Conservation (phyloP, 2,888 invertebrate species). For the Chloroclysta siterata region DNA sequence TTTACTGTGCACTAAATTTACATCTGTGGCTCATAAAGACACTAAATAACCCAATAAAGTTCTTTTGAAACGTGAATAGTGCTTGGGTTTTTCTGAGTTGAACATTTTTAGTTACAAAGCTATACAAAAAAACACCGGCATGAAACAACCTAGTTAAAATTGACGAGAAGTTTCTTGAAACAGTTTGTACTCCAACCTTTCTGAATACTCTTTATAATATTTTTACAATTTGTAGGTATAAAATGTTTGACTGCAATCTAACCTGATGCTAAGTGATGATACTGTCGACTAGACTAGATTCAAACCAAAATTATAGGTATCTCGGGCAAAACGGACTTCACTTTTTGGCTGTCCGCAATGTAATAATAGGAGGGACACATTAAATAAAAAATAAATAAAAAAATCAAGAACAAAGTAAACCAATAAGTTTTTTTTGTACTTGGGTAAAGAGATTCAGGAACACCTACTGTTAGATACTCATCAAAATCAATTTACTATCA, state of each 20-base stretch:
- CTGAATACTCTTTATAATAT: too few relatives aligned
- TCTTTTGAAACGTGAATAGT: conserved; percentile 11
- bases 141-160: neutral
- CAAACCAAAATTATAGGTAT: too few relatives aligned
- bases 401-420: neutral
- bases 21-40: conserved; percentile 24
- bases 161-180: too few relatives aligned
- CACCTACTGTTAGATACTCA: conserved; percentile 27
- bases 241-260: too few relatives aligned
- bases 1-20: conserved; percentile 26
- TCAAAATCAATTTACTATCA: conserved; percentile 31
- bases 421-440: neutral
- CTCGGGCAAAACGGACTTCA: too few relatives aligned
- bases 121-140: neutral
- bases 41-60: conserved; percentile 29
- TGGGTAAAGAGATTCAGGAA: neutral
- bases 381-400: too few relatives aligned
- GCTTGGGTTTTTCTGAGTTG: conserved; percentile 18
- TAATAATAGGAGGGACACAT: neutral
- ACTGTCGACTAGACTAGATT: too few relatives aligned
- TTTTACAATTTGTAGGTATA: too few relatives aligned
- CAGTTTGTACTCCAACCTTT: too few relatives aligned
- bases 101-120: neutral
- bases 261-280: too few relatives aligned
- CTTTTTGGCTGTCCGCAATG: too few relatives aligned